Percentiles rank a stretch among this genome's conserved stretches.
These are phyloP conservation scores for Triplophysa siluroides DNA, from an alignment of 2,113 vertebrate species.

Conservation along the genomic window DNA sequence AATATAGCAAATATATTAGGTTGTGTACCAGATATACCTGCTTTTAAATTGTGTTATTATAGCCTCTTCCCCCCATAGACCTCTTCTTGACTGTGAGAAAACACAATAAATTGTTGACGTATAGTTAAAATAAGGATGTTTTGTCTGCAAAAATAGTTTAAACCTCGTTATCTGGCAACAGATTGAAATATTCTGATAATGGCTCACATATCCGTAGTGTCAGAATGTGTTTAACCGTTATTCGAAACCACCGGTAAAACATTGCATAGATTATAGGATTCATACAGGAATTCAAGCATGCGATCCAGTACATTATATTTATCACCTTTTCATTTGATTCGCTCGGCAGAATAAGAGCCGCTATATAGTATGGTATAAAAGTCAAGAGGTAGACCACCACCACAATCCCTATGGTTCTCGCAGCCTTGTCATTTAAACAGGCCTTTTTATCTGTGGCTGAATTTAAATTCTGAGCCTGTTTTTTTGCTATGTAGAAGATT, in stretches of 20 bases:
- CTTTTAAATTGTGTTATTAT: too few relatives aligned
- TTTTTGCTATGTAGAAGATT: not conserved
- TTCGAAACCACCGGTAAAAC: slow-evolving; percentile 69
- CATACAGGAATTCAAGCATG: slow-evolving; percentile 13
- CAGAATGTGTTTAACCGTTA: slow-evolving; percentile 61
- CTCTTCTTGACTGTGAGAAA: too few relatives aligned
- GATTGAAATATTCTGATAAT: not conserved
- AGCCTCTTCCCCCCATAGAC: too few relatives aligned
- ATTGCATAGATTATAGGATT: slow-evolving; percentile 39
- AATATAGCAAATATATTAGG: too few relatives aligned
- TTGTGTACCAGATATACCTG: too few relatives aligned
- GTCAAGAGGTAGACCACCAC: not conserved
- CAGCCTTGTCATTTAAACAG: slow-evolving; percentile 1
- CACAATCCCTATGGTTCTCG: slow-evolving; percentile 2
- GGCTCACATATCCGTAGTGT: slow-evolving; percentile 51
- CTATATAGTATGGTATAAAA: slow-evolving; percentile 2
- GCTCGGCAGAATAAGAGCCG: not conserved
- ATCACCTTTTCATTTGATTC: not conserved
- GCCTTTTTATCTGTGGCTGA: not conserved
- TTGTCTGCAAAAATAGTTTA: too few relatives aligned
- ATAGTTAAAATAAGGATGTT: too few relatives aligned
- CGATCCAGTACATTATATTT: slow-evolving; percentile 2
- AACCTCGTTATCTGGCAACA: slow-evolving; percentile 4
- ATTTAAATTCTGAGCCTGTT: not conserved
- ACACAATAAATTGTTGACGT: too few relatives aligned